A percentile compares a stretch with the other conserved stretches of the same genome.
These are phyloP conservation scores for Metopolophium dirhodum DNA, from an alignment of 1,140 invertebrate species.

Conservation along the genomic window DNA sequence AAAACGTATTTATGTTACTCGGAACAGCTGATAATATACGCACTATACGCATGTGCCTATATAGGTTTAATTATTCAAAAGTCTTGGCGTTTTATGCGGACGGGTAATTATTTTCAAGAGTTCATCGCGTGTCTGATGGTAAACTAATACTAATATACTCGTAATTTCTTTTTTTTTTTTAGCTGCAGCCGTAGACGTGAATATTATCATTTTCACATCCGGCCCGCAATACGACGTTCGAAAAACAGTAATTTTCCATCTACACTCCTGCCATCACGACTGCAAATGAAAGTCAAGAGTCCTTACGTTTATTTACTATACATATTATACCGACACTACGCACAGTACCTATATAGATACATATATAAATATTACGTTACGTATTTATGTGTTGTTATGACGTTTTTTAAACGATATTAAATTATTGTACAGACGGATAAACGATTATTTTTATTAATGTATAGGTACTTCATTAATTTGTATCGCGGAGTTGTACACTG, in stretches of 20 bases:
- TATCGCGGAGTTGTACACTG: background rate
- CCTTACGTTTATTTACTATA: background rate
- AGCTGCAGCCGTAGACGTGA: background rate
- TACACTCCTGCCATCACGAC: background rate
- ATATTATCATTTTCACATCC: background rate
- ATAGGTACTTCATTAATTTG: background rate
- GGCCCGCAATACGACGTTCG: background rate
- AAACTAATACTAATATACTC: conserved; percentile 10
- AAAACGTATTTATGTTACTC: background rate
- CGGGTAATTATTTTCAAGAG: background rate
- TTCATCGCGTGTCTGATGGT: background rate
- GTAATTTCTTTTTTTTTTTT: background rate
- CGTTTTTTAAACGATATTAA: background rate
- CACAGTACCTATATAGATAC: no score
- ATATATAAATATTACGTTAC: background rate
- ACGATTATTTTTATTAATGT: background rate
- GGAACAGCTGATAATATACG: background rate
- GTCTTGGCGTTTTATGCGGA: background rate
- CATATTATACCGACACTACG: background rate
- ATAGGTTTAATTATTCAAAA: conserved; percentile 7
- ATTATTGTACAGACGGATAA: background rate
- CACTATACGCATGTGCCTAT: background rate
- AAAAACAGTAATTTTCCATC: background rate
- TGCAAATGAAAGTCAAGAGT: background rate
- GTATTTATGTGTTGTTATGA: background rate